These are phyloP conservation scores for Lumbricus terrestris DNA, from an alignment of 2,888 invertebrate genomes.

Conservation along the genomic window DNA sequence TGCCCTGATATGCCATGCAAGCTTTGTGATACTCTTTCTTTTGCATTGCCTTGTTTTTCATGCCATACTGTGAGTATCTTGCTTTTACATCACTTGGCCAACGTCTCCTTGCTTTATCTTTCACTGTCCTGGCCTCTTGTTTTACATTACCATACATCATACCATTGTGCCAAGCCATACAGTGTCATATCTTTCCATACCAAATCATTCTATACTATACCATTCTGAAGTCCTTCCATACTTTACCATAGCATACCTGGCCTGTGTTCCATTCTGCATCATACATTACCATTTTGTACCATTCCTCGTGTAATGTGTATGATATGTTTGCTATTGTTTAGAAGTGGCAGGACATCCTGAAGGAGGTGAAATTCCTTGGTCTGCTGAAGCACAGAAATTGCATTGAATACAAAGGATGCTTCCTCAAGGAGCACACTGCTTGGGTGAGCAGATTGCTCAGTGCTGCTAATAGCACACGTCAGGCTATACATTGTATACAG, in stretches of 20 bases:
- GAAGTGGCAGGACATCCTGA: slow-evolving; percentile 99
- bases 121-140: background rate
- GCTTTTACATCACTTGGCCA: background rate
- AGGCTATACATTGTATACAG: background rate
- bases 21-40: too few species aligned
- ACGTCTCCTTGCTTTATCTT: background rate
- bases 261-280: background rate
- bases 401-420: slow-evolving; percentile 97
- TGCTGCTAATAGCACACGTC: background rate
- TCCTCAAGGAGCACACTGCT: slow-evolving; percentile 65
- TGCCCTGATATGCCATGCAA: too few species aligned
- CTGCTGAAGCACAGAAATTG: slow-evolving; percentile 94
- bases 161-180: background rate
- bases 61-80: too few species aligned
- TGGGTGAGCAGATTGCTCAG: slow-evolving; percentile 28
- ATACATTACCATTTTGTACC: background rate
- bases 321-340: slow-evolving; percentile 62
- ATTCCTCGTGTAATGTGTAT: background rate
- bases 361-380: slow-evolving; percentile 94
- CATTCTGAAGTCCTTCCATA: too few species aligned
- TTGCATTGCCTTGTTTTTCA: too few species aligned
- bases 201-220: background rate
- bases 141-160: background rate
- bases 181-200: background rate
- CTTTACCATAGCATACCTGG: background rate